phyloP scores from a whole-genome alignment of 2,888 invertebrate genomes.

The Endomychus coccineus region DNA sequence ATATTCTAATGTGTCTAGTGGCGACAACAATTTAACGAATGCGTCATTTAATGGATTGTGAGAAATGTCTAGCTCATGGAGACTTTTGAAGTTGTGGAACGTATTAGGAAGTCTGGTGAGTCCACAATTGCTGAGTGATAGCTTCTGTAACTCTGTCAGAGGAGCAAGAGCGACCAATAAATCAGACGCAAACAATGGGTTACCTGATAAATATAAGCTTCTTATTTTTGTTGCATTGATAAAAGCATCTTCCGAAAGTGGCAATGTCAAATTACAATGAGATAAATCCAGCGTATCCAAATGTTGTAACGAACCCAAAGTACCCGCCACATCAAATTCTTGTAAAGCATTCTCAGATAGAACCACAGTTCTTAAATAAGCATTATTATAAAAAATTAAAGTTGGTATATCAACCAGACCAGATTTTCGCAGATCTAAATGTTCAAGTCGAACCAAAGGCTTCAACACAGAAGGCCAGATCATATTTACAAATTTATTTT shows the following conservation, averaged over 20 bases:
- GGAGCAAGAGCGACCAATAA: conserved; percentile 59
- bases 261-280: conserved; percentile 59
- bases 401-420: conserved; percentile 55
- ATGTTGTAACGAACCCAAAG: conserved; percentile 57
- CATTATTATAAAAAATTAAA: conserved; percentile 57
- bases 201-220: conserved; percentile 58
- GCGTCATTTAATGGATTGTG: conserved; percentile 62
- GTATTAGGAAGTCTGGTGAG: conserved; percentile 57
- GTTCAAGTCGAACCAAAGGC: conserved; percentile 53
- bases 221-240: conserved; percentile 59
- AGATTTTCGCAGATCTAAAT: conserved; percentile 56
- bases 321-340: conserved; percentile 57
- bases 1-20: conserved; percentile 58
- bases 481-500: conserved; percentile 53
- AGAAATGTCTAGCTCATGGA: conserved; percentile 62
- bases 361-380: conserved; percentile 55
- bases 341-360: conserved; percentile 59
- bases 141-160: conserved; percentile 55
- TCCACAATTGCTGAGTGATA: conserved; percentile 61
- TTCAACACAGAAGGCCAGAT: conserved; percentile 58
- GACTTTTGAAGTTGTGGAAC: conserved; percentile 57
- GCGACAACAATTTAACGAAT: conserved; percentile 57
- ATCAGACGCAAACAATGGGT: conserved; percentile 61
- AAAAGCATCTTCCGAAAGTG: conserved; percentile 61
- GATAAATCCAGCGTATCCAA: conserved; percentile 61